Conservation (phyloP, 2,797 vertebrate species). For the Acanthis flammea region DNA sequence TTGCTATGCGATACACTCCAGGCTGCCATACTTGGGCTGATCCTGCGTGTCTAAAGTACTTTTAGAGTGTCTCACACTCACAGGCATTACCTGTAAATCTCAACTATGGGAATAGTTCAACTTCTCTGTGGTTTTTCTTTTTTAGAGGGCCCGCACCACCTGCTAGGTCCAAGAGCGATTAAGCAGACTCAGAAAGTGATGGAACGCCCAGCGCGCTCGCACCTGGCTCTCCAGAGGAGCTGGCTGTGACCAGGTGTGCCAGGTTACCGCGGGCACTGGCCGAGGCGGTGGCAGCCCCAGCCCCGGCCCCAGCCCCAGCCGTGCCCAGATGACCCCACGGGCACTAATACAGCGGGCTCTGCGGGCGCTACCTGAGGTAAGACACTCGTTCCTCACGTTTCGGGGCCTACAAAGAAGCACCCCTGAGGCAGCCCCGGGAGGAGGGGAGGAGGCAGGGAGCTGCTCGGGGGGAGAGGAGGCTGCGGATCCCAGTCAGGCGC, state of each 20-base stretch:
- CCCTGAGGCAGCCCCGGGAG: background rate
- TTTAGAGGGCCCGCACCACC: background rate
- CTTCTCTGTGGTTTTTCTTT: background rate
- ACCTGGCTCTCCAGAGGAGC: accelerated
- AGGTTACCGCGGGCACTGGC: accelerated
- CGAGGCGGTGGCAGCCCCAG: background rate
- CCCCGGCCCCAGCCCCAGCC: too few species aligned
- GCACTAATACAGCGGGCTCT: accelerated
- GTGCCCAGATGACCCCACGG: accelerated
- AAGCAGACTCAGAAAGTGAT: accelerated
- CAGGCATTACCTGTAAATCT: background rate
- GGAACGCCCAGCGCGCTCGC: accelerated
- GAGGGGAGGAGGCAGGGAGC: accelerated
- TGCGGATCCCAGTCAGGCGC: accelerated
- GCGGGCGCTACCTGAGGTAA: accelerated
- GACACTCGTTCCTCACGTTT: accelerated
- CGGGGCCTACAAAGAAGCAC: too few species aligned
- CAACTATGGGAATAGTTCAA: background rate
- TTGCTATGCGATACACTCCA: background rate
- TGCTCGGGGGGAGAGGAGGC: accelerated
- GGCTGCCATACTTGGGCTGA: background rate
- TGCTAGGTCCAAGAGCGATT: accelerated
- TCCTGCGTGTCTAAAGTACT: background rate
- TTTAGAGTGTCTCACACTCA: background rate
- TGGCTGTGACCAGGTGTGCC: background rate